phyloP scores from a whole-genome alignment of 2,888 invertebrate genomes.

The Orthonevra nobilis region DNA sequence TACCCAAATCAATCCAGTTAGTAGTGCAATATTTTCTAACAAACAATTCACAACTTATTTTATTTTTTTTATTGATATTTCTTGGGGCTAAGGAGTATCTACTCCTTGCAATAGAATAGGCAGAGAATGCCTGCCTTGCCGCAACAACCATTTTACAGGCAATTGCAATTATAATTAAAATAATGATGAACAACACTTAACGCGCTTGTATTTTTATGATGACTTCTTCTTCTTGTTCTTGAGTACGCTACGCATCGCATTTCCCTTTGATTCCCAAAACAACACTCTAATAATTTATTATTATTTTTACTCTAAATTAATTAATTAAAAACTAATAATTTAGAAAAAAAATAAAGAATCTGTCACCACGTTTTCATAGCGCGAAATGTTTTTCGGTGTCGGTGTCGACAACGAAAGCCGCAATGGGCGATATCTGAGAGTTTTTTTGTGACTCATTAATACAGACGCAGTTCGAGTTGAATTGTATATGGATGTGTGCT shows the following conservation, averaged over 20 bases:
- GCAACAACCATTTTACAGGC: constrained; percentile 6
- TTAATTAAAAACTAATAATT: not conserved
- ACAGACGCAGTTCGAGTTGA: too few relatives aligned
- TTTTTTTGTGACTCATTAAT: too few relatives aligned
- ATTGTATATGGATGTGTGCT: too few relatives aligned
- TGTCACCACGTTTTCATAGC: too few relatives aligned
- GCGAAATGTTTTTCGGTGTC: too few relatives aligned
- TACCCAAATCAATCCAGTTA: constrained; percentile 23
- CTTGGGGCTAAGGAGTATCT: too few relatives aligned
- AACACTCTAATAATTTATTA: too few relatives aligned
- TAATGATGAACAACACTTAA: not conserved
- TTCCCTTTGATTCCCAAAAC: too few relatives aligned
- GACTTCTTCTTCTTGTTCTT: constrained; percentile 2
- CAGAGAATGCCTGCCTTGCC: not conserved
- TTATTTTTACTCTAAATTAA: too few relatives aligned
- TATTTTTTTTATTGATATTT: constrained; percentile 11
- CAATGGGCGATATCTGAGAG: too few relatives aligned
- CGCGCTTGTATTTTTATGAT: not conserved
- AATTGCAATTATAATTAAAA: too few relatives aligned
- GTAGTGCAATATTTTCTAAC: constrained; percentile 18
- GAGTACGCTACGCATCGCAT: constrained; percentile 21
- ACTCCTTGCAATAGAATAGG: not conserved
- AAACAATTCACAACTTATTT: constrained; percentile 11
- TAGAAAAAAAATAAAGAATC: not conserved
- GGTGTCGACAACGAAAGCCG: too few relatives aligned